Conservation (phyloP, 2,797 vertebrate species). For the Gadopsis bispinosus region DNA sequence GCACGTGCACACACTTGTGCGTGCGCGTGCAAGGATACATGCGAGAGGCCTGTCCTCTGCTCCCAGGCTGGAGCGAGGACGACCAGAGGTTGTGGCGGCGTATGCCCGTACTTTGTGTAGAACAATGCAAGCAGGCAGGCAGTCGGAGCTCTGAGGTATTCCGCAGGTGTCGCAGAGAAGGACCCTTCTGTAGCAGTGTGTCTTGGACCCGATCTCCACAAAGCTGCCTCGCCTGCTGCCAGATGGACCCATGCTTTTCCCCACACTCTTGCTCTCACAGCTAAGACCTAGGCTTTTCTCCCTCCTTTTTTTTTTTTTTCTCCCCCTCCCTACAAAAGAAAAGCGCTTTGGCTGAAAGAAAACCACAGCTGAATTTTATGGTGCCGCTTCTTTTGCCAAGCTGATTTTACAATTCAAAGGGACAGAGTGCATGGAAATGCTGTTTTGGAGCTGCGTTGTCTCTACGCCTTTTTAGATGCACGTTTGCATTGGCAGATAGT, state of each 20-base stretch:
- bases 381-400: conserved; percentile 88
- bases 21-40: conserved; percentile 39
- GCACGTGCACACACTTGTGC: conserved; percentile 23
- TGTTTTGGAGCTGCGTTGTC: conserved; percentile 78
- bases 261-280: conserved; percentile 85
- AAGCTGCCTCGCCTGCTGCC: conserved; percentile 86
- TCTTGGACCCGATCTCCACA: conserved; percentile 86
- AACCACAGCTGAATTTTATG: conserved; percentile 90
- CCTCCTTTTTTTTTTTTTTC: conserved; percentile 65
- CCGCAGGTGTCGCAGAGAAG: conserved; percentile 86
- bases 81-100: conserved; percentile 65
- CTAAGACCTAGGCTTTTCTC: conserved; percentile 89
- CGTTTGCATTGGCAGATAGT: conserved; percentile 86
- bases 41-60: conserved; percentile 58
- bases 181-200: conserved; percentile 88
- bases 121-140: conserved; percentile 77
- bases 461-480: conserved; percentile 83
- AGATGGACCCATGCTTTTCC: conserved; percentile 88
- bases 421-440: conserved; percentile 83
- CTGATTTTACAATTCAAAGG: conserved; percentile 89
- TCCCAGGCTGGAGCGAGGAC: conserved; percentile 53
- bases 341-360: conserved; percentile 90
- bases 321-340: conserved; percentile 83
- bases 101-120: conserved; percentile 62
- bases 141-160: conserved; percentile 77